Evolutionary conservation across 2,113 vertebrate species (phyloP).

Genomic region (Cheirogaleus medius): DNA sequence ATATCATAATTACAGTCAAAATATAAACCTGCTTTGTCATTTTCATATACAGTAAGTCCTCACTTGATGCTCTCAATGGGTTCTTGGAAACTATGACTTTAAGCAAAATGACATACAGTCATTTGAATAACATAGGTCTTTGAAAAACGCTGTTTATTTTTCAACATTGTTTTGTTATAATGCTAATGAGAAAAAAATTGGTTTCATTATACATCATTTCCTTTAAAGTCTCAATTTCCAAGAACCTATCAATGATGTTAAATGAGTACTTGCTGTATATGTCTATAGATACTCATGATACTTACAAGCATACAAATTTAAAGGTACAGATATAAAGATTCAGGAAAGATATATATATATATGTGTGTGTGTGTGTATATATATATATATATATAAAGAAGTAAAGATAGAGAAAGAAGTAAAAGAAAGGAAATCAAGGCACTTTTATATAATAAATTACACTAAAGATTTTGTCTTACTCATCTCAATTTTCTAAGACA

Average conservation of each 20-base stretch:
- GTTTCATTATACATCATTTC: background rate
- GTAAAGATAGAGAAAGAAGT: background rate
- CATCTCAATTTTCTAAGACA: background rate
- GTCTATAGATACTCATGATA: background rate
- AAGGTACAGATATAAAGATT: background rate
- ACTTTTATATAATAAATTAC: background rate
- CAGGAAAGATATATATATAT: background rate
- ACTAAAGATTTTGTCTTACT: background rate
- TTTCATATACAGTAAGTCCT: background rate
- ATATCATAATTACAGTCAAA: background rate
- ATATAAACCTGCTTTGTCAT: background rate
- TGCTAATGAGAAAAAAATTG: background rate
- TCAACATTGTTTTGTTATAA: background rate
- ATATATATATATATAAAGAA: background rate
- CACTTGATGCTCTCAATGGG: background rate
- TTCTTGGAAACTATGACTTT: background rate
- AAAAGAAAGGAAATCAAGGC: background rate
- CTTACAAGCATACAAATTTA: background rate
- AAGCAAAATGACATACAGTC: background rate
- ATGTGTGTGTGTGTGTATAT: too few species aligned
- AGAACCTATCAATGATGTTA: background rate
- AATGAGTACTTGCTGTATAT: background rate
- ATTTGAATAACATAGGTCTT: background rate
- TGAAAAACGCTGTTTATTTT: background rate
- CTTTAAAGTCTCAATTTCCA: background rate